phyloP scores from a whole-genome alignment of 2,888 invertebrate genomes.

The Endotricha flammealis region DNA sequence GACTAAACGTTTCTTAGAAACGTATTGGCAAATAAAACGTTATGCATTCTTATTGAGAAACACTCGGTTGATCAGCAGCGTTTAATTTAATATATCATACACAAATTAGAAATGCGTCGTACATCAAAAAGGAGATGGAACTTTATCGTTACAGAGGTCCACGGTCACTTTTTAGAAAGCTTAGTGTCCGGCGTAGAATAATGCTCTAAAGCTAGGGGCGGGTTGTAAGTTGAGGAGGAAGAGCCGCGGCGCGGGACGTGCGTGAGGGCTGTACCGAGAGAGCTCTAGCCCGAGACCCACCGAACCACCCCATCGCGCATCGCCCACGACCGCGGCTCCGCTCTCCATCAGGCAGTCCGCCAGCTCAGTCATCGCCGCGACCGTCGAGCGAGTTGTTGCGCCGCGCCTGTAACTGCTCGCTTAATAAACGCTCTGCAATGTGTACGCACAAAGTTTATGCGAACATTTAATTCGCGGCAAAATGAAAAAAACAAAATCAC shows the following conservation, averaged over 20 bases:
- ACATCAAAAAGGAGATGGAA: neutral
- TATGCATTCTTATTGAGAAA: too few species aligned
- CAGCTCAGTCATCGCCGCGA: conserved; percentile 39
- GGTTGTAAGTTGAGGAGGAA: conserved; percentile 16
- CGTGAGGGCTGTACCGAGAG: conserved; percentile 26
- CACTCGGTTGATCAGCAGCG: too few species aligned
- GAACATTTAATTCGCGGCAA: conserved; percentile 32
- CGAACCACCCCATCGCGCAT: conserved; percentile 26
- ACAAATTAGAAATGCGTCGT: too few species aligned
- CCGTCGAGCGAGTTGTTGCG: conserved; percentile 20
- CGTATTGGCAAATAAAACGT: too few species aligned
- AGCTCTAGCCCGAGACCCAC: too few species aligned
- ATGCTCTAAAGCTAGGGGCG: conserved; percentile 20
- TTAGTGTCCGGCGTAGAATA: conserved; percentile 29
- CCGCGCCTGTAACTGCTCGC: conserved; percentile 19
- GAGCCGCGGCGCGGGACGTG: conserved; percentile 19
- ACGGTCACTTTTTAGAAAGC: conserved; percentile 25
- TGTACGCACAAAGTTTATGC: conserved; percentile 53
- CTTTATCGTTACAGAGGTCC: conserved; percentile 4
- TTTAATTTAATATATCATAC: too few species aligned
- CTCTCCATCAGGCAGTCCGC: conserved; percentile 18
- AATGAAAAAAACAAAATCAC: conserved; percentile 35
- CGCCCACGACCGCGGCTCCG: conserved; percentile 23
- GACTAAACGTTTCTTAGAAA: too few species aligned
- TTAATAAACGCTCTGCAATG: conserved; percentile 40